A percentile compares a stretch with the other conserved stretches of the same genome.
phyloP scores from a whole-genome alignment of 2,113 vertebrate species.

The Acrocephalus kingi region DNA sequence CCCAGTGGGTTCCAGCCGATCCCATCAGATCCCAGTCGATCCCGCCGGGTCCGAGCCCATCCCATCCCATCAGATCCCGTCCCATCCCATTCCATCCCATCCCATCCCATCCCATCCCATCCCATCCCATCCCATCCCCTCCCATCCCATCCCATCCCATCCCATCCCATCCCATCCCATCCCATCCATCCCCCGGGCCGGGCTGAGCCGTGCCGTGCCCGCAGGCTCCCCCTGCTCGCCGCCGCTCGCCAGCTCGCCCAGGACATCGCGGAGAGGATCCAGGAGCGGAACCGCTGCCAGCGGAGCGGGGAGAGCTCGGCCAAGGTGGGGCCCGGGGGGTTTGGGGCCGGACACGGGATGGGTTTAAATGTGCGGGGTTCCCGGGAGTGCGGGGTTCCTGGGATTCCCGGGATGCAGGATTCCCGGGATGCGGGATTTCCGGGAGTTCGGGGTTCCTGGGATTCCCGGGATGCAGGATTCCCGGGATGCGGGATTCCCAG shows the following conservation, averaged over 20 bases:
- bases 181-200: neutral
- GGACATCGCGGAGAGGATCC: constrained; percentile 90
- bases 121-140: too few species aligned
- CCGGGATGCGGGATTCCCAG: neutral
- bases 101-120: neutral
- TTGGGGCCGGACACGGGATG: too few species aligned
- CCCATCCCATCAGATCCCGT: too few species aligned
- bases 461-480: neutral
- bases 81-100: neutral
- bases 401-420: neutral
- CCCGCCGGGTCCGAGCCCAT: neutral
- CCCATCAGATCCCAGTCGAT: neutral
- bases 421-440: neutral
- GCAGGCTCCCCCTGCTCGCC: constrained; percentile 87
- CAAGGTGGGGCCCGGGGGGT: constrained; percentile 73
- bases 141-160: neutral
- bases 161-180: neutral
- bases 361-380: neutral
- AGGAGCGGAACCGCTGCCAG: constrained; percentile 86
- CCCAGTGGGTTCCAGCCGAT: neutral
- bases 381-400: neutral
- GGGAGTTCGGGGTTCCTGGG: too few species aligned
- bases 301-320: constrained; percentile 87
- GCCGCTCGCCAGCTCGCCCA: constrained; percentile 87
- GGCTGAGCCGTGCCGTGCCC: neutral